Evolutionary conservation across 2,888 invertebrate genomes (phyloP).

Genomic region (Leucania comma): DNA sequence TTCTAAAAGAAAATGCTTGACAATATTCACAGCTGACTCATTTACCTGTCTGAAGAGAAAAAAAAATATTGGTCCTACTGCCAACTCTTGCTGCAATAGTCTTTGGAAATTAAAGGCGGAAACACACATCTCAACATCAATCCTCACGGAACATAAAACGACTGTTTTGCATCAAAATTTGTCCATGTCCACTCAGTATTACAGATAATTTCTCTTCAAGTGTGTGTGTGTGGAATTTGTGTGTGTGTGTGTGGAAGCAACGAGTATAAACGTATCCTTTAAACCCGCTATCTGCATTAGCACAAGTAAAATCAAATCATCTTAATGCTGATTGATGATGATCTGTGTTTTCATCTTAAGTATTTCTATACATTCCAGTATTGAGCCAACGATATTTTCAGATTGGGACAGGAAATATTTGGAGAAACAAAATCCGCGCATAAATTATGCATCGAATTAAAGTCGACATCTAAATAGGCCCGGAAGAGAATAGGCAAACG

Average conservation of each 20-base stretch:
- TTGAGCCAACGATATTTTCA: slow-evolving; percentile 45
- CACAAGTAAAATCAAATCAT: slow-evolving; percentile 52
- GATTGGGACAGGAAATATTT: slow-evolving; percentile 46
- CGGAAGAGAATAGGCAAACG: neutral
- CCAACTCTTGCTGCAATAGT: slow-evolving; percentile 25
- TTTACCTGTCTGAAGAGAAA: slow-evolving; percentile 9
- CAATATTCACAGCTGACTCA: neutral
- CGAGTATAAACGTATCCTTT: slow-evolving; percentile 46
- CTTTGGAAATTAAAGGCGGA: slow-evolving; percentile 38
- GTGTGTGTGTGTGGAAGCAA: slow-evolving; percentile 10
- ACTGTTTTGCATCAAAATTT: slow-evolving; percentile 48
- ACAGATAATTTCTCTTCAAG: slow-evolving; percentile 50
- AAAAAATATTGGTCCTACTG: slow-evolving; percentile 1
- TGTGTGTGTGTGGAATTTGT: slow-evolving; percentile 7
- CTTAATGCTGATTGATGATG: slow-evolving; percentile 58
- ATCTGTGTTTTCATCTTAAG: slow-evolving; percentile 56
- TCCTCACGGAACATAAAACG: slow-evolving; percentile 42
- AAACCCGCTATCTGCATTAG: slow-evolving; percentile 47
- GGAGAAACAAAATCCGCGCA: slow-evolving; percentile 2
- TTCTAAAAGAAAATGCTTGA: neutral
- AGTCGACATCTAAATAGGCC: neutral
- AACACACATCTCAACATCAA: slow-evolving; percentile 49
- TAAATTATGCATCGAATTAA: slow-evolving; percentile 29
- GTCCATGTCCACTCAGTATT: slow-evolving; percentile 50
- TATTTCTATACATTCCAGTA: slow-evolving; percentile 34